Evolutionary conservation across 2,113 vertebrate species (phyloP).

Genomic region (Trachemys scripta): DNA sequence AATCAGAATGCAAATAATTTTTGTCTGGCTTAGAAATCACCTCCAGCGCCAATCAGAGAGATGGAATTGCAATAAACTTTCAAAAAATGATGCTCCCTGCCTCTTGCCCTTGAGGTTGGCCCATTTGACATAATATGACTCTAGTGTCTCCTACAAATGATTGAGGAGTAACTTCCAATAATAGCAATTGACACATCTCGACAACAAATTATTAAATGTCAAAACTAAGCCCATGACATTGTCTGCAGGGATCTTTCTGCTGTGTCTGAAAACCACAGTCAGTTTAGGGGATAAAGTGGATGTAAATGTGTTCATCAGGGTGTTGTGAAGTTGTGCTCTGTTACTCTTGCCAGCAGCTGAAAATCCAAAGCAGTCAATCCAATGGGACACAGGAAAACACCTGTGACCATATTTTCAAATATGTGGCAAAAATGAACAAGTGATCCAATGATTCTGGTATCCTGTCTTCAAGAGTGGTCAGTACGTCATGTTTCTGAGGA

Average conservation of each 20-base stretch:
- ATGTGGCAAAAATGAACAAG: background rate
- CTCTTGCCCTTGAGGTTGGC: background rate
- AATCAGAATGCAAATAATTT: background rate
- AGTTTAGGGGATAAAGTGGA: background rate
- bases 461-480: background rate
- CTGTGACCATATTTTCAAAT: background rate
- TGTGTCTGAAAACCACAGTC: background rate
- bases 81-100: background rate
- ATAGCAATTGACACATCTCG: constrained; percentile 39
- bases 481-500: background rate
- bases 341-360: background rate
- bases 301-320: background rate
- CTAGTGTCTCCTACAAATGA: constrained; percentile 21
- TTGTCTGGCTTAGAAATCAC: background rate
- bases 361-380: background rate
- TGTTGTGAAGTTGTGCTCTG: background rate
- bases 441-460: background rate
- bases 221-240: constrained; percentile 24
- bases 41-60: background rate
- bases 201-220: constrained; percentile 37
- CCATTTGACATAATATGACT: constrained; percentile 8
- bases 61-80: constrained; percentile 8
- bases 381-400: background rate
- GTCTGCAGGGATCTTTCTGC: background rate
- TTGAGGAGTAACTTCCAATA: constrained; percentile 18